Base-by-base conservation (phyloP, 2,888 invertebrate species). In the Exocentrus adspersus region DNA sequence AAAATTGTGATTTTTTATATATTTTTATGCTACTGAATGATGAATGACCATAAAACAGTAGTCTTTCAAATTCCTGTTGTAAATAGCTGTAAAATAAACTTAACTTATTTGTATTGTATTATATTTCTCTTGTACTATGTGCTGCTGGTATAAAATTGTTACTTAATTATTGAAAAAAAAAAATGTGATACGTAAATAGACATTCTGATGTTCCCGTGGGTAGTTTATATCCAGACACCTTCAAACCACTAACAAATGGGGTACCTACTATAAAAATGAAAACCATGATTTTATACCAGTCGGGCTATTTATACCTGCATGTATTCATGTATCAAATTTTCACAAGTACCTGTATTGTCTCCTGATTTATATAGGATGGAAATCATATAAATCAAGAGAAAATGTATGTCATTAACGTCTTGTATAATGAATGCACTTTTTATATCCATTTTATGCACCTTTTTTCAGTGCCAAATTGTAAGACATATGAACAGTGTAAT, bases 1-100 rank as follows among this genome's bases (percentile, higher is more conserved):
- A 64, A 64, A 61, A 68, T 56, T 66, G 66, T 66, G 67, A 67
- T 69, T 68, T 68, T 69, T 60, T 45, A 57, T 59, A 62, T 65
- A 61, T 69, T 69, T 69, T 65, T 63, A 68, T 58, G 32, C 32
- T 65, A 50, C 56, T 32, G 28, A 20, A 64, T 62, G 66, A 69
- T 32, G 28, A 20, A 64, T 62, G 66, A 69, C 68, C 65, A 68
- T 32, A 67, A 67, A 67, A 21, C 54, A 14, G 41, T 21, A 41
- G 43, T 54, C 21, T 48, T 28, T 48, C 16, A 9, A 45, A 48
- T 16, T n/a, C n/a, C n/a, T n/a, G 30, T 42, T 54, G 54, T 54
- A 54, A 24, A 54, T 54, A 54, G 16, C 4, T 54, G 43, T 54
- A 54, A 43, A 48, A 54, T 12, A 54, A 14, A 43, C 42, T 54